phyloP scores from a whole-genome alignment of 35 echinoderm and acorn worm species.

The Apostichopus parvimensis region DNA sequence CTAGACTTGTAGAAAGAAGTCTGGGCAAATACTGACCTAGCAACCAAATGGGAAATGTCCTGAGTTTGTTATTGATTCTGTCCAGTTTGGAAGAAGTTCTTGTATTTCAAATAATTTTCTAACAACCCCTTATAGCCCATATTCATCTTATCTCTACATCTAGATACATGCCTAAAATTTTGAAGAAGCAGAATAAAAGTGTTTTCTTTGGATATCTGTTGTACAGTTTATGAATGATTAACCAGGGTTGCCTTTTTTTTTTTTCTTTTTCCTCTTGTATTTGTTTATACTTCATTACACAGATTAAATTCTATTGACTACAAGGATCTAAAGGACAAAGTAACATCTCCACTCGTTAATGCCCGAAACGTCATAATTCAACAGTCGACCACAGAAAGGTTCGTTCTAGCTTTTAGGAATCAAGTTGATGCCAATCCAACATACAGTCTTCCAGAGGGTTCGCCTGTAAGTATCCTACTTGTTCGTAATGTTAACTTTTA shows the following conservation, averaged over 20 bases:
- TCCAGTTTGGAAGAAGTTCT: too few relatives aligned
- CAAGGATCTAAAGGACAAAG: constrained; percentile 89
- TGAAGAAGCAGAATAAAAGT: too few relatives aligned
- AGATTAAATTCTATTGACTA: constrained; percentile 92
- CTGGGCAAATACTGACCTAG: too few relatives aligned
- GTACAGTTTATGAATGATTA: background rate
- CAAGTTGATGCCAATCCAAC: constrained; percentile 75
- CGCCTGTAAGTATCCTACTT: constrained; percentile 55
- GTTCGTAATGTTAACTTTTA: too few relatives aligned
- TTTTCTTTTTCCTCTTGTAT: background rate
- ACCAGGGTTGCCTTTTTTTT: background rate
- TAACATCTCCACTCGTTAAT: constrained; percentile 75
- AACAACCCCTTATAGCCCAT: too few relatives aligned
- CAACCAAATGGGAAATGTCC: too few relatives aligned
- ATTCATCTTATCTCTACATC: too few relatives aligned
- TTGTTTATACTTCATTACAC: background rate
- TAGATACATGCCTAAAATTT: too few relatives aligned
- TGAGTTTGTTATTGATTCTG: too few relatives aligned
- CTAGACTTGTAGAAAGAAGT: too few relatives aligned
- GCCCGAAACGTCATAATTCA: constrained; percentile 92
- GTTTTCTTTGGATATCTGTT: too few relatives aligned
- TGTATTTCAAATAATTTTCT: too few relatives aligned
- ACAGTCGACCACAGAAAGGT: constrained; percentile 88
- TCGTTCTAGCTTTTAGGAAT: constrained; percentile 83
- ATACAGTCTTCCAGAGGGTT: constrained; percentile 63